Evolutionary conservation across 1,140 invertebrate species (phyloP), one percentile per base, ranked within the genome.

Genomic region (Latrodectus geometricus): DNA sequence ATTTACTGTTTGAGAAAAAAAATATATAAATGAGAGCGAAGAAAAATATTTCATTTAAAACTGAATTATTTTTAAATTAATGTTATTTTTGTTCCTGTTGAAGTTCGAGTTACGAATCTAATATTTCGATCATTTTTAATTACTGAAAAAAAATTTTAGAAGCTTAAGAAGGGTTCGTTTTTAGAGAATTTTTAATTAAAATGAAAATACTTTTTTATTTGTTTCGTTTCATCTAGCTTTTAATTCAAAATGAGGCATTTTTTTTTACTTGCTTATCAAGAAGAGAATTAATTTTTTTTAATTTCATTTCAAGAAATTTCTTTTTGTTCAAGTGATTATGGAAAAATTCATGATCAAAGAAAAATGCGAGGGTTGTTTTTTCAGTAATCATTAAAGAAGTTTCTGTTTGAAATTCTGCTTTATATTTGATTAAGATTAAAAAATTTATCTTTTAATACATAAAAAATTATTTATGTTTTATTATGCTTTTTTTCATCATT

Each of bases 291-390:
- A 61, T 14, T 11, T 61, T 17, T 14, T 61, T 61, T 4, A 61
- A 14, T 61, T 61, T 61, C 3, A 14, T 61, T 11, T 61, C 17
- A 61, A 61, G 65, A 83, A 83, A 83, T 74, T 75, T 76, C 68
- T 84, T 84, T 76, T 61, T 23, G 35, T 65, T 35, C 82, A 49
- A 66, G 70, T 73, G 52, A 76, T 61, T 11, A 14, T 8, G 11
- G 72, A 61, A 76, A 74, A 49, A 76, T 68, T 65, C 12, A 70
- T 52, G 70, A 84, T 84, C 74, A 84, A 70, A 54, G 54, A 48
- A 21, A 14, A 12, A 23, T 49, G n/a, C 12, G 9, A 70, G 66
- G 50, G 17, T 12, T 8, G 17, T 12, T 8, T 61, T 61, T 61
- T 61, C 17, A 61, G 2, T 61, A 8, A 11, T 61, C 54, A 61